Evolutionary conservation across 1,140 invertebrate genomes (phyloP).

Genomic region (Drosophila asahinai): DNA sequence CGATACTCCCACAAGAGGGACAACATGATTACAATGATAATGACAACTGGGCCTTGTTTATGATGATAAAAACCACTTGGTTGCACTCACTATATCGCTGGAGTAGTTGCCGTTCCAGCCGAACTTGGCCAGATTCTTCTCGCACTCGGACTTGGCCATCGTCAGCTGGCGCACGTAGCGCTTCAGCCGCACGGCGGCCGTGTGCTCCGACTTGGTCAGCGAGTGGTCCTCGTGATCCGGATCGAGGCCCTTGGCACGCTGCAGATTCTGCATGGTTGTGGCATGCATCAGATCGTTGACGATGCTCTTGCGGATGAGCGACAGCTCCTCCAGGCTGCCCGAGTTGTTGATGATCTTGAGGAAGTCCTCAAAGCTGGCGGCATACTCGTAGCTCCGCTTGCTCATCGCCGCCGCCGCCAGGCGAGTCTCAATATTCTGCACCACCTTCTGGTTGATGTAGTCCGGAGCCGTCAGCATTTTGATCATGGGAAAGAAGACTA

Average conservation of each 20-base stretch:
- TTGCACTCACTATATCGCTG: slow-evolving; percentile 72
- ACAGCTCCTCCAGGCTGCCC: slow-evolving; percentile 92
- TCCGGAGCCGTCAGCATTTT: slow-evolving; percentile 95
- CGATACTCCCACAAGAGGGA: no score
- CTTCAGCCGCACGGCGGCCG: slow-evolving; percentile 90
- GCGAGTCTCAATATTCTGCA: slow-evolving; percentile 92
- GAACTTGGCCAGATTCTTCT: slow-evolving; percentile 90
- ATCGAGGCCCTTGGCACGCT: slow-evolving; percentile 91
- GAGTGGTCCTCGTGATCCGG: slow-evolving; percentile 88
- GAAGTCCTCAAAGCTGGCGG: slow-evolving; percentile 95
- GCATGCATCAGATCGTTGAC: slow-evolving; percentile 97
- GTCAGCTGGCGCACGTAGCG: slow-evolving; percentile 93
- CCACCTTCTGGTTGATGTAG: slow-evolving; percentile 95
- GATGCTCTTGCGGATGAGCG: slow-evolving; percentile 93
- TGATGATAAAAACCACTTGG: neutral
- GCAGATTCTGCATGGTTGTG: slow-evolving; percentile 95
- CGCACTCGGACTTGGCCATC: slow-evolving; percentile 93
- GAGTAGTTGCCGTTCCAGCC: slow-evolving; percentile 93
- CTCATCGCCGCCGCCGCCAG: slow-evolving; percentile 92
- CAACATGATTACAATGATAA: no score
- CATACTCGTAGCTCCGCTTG: slow-evolving; percentile 93
- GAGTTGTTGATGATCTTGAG: slow-evolving; percentile 93
- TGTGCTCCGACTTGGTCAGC: slow-evolving; percentile 89
- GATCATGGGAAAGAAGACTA: slow-evolving; percentile 93
- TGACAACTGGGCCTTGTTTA: no score